These are phyloP conservation scores for Meloe dianella DNA, from an alignment of 2,888 invertebrate species.

Conservation along the genomic window DNA sequence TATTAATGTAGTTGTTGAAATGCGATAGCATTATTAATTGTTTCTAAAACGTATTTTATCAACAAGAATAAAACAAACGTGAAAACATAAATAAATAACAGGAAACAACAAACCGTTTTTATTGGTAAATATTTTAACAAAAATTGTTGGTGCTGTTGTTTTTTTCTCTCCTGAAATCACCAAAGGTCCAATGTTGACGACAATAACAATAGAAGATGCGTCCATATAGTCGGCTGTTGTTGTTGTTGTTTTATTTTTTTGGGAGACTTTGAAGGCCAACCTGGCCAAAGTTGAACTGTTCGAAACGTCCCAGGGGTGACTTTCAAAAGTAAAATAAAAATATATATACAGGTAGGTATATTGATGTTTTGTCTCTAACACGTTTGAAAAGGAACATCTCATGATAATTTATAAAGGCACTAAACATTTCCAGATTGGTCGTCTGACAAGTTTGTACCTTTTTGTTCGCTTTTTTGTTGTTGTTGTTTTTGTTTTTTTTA, in stretches of 20 bases:
- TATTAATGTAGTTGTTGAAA: not conserved
- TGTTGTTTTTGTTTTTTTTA: slow-evolving; percentile 20
- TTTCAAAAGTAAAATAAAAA: slow-evolving; percentile 20
- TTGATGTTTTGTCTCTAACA: slow-evolving; percentile 20
- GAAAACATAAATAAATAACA: not conserved
- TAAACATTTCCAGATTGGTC: slow-evolving; percentile 13
- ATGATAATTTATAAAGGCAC: slow-evolving; percentile 27
- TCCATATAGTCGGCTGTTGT: slow-evolving; percentile 17
- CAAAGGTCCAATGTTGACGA: not conserved
- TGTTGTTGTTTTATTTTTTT: too few species aligned
- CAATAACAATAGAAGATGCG: not conserved
- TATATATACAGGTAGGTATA: slow-evolving; percentile 7
- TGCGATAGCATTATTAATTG: not conserved
- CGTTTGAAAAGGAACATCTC: slow-evolving; percentile 9
- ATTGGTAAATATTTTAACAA: not conserved
- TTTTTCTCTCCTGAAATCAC: not conserved
- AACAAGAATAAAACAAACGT: not conserved
- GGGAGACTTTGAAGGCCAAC: slow-evolving; percentile 16
- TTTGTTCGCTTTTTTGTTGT: too few species aligned
- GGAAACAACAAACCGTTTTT: not conserved
- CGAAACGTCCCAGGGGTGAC: slow-evolving; percentile 27
- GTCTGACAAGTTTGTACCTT: not conserved
- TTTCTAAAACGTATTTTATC: not conserved
- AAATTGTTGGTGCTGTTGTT: not conserved
- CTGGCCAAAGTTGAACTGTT: slow-evolving; percentile 13